Evolutionary conservation across 2,113 vertebrate genomes (phyloP).

Genomic region (Ochotona curzoniae): DNA sequence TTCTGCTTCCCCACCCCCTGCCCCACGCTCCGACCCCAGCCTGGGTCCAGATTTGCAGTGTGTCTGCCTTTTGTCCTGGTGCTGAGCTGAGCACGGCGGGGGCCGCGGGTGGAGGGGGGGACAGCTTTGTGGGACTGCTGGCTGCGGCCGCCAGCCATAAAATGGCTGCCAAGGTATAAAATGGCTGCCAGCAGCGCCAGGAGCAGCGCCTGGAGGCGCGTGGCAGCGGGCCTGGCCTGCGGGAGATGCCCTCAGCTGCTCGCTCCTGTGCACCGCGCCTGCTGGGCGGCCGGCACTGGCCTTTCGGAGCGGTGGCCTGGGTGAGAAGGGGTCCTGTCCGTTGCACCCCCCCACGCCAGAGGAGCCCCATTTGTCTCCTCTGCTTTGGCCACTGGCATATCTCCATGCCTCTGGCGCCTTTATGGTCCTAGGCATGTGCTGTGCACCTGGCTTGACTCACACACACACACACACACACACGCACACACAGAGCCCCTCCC

Average conservation of each 20-base stretch:
- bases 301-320: slow-evolving; percentile 41
- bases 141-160: slow-evolving; percentile 90
- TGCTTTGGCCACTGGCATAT: slow-evolving; percentile 52
- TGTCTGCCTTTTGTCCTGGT: slow-evolving; percentile 74
- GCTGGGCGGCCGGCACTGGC: not conserved
- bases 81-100: slow-evolving; percentile 58
- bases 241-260: not conserved
- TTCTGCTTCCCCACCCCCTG: no score
- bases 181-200: slow-evolving; percentile 94
- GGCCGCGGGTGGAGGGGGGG: slow-evolving; percentile 84
- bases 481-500: not conserved
- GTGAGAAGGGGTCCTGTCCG: slow-evolving; percentile 58
- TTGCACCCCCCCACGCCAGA: not conserved
- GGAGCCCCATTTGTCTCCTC: slow-evolving; percentile 65
- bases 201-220: slow-evolving; percentile 83
- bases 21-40: not conserved
- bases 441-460: not conserved
- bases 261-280: not conserved
- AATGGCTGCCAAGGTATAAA: slow-evolving; percentile 97
- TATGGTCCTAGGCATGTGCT: no score
- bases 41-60: slow-evolving; percentile 41
- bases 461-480: accelerated
- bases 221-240: slow-evolving; percentile 44
- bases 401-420: slow-evolving; percentile 64
- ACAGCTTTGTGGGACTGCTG: slow-evolving; percentile 85